Conservation (phyloP, 2,888 invertebrate species). For the Cheilosia impressa region DNA sequence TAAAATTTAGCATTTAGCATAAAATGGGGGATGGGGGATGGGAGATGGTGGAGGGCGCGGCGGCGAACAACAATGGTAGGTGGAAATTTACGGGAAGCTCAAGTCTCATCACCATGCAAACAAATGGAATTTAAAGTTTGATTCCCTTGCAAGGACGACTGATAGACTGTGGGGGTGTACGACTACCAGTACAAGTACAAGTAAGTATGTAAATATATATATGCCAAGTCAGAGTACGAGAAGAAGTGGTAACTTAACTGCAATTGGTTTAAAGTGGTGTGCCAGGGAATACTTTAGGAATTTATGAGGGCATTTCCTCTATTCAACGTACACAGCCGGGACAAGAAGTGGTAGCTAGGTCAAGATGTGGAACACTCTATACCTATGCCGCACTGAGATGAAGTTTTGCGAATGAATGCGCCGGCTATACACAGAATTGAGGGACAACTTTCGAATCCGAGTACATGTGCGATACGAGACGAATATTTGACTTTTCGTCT, state of each 20-base stretch:
- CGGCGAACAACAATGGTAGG: conserved; percentile 24
- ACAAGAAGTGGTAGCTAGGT: conserved; percentile 57
- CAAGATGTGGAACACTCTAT: conserved; percentile 44
- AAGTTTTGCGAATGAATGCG: conserved; percentile 37
- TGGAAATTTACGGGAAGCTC: conserved; percentile 61
- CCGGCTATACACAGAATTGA: conserved; percentile 10
- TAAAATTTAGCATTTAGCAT: conserved; percentile 68
- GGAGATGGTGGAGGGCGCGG: neutral
- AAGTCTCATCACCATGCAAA: conserved; percentile 69
- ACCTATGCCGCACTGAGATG: neutral
- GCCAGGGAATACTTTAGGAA: conserved; percentile 54
- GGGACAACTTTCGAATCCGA: conserved; percentile 13
- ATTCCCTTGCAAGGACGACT: conserved; percentile 61
- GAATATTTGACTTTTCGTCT: conserved; percentile 56
- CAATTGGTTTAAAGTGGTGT: conserved; percentile 58
- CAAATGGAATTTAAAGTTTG: conserved; percentile 71
- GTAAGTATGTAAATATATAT: neutral
- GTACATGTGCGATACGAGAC: conserved; percentile 34
- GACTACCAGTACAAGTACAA: neutral
- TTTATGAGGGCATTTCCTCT: conserved; percentile 61
- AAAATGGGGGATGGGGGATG: conserved; percentile 9
- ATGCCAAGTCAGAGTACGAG: neutral
- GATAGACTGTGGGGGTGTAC: conserved; percentile 16
- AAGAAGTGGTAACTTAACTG: conserved; percentile 50
- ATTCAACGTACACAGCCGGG: conserved; percentile 7